Evolutionary conservation across 1,140 invertebrate genomes (phyloP), one percentile per base, ranked within the genome.

Genomic region (Pararge aegeria): DNA sequence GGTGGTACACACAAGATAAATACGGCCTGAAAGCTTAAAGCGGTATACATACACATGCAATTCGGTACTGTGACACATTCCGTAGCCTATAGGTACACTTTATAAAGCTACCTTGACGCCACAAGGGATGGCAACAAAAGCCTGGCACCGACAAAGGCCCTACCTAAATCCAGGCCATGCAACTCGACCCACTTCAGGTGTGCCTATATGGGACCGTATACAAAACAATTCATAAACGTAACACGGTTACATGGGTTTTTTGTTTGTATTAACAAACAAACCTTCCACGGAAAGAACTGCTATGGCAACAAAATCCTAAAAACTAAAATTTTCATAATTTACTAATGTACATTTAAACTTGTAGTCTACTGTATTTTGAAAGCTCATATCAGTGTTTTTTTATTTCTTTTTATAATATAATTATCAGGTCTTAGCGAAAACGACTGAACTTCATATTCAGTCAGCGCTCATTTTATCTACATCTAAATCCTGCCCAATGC

Each of bases 141-240:
- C 42, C 16, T n/a, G n/a, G 42, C 0, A 12, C 42, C 42, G 42
- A 46, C 42, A 46, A 46, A 46, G 42, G 20, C 42, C 18, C 19
- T 16, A 46, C 42, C 42, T 21, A 46, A 46, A 46, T 46, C 19
- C 42, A 46, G 42, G 42, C 42, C 42, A 46, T 15, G 42, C 18
- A 46, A 20, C 42, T 46, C 42, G 42, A 46, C 42, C 42, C 42
- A 46, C 42, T 46, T 46, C 42, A 46, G 19, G 5, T 46, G 2
- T 16, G 5, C 19, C 42, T 46, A 46, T 46, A 46, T 12, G 42
- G 16, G 9, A 16, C 6, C 18, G 19, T 46, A 46, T 20, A 20
- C 38, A 42, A 42, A 16, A 42, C 38, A 15, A 42, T 42, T 42
- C 18, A 4, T 42, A 42, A 16, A 42, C 38, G 16, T 12, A 42